These are phyloP conservation scores for Anastrepha ludens DNA, from an alignment of 1,140 invertebrate genomes.

Conservation along the genomic window DNA sequence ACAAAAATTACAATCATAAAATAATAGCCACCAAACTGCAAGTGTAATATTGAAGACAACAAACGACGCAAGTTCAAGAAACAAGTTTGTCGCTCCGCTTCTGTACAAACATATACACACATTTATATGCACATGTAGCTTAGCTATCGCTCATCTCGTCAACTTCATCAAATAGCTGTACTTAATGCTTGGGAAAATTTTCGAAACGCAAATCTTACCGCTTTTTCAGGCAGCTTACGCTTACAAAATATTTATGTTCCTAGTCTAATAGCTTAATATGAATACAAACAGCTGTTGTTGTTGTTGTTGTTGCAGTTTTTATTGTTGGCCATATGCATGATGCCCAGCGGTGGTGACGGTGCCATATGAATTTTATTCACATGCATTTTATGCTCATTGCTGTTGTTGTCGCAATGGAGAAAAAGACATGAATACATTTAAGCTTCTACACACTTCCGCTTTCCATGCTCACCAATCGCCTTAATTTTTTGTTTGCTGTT, in stretches of 20 bases:
- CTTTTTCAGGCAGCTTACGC: not conserved
- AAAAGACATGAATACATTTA: not conserved
- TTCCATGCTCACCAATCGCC: not conserved
- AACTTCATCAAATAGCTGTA: conserved; percentile 51
- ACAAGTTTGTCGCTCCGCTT: conserved; percentile 2
- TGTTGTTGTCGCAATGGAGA: not conserved
- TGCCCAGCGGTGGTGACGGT: conserved; percentile 43
- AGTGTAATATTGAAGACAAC: not conserved
- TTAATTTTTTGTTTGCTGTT: not conserved
- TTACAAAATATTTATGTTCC: conserved; percentile 33
- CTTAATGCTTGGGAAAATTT: conserved; percentile 48
- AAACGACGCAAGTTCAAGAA: conserved; percentile 1
- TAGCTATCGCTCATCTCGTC: conserved; percentile 4
- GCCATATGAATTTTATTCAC: conserved; percentile 41
- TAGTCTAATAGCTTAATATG: not conserved
- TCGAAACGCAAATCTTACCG: conserved; percentile 22
- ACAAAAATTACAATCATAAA: not conserved
- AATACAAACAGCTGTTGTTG: not conserved
- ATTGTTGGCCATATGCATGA: conserved; percentile 16
- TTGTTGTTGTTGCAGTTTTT: not conserved
- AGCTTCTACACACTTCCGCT: not conserved
- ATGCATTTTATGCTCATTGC: not conserved
- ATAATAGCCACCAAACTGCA: not conserved
- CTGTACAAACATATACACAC: not conserved
- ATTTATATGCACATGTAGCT: no score